Evolutionary conservation across 1,140 invertebrate species (phyloP), one percentile per base, ranked within the genome.

Genomic region (Lamellibrachia luymesi): DNA sequence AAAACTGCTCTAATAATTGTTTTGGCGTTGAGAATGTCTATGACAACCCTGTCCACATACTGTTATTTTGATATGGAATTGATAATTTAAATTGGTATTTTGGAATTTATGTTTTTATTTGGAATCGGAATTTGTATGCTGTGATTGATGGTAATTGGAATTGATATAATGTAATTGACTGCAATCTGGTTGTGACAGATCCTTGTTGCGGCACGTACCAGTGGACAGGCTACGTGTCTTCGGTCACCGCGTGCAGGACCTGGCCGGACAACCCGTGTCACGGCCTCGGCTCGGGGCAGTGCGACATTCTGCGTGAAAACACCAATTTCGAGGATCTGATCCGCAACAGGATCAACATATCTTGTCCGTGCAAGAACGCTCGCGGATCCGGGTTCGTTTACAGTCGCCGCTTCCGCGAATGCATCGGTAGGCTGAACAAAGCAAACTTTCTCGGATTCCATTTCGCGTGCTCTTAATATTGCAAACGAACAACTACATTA

Each of bases 311-410:
- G 10, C 64, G 2, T 10, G 92, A 90, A n/a, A 95, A 94, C 92
- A 38, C 90, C 5, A 93, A 94, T 92, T 95, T 95, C 91, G 64
- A 94, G 22, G 93, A 93, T 56, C 92, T 95, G 17, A 94, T 94
- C 52, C 93, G 94, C 50, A 95, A 95, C 93, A 91, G 93, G 51
- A 94, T 95, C 51, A 95, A 95, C 90, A 94, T 94, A 64, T 93
- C 93, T n/a, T 95, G 95, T 92, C 90, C 94, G 38, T 95, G 95
- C 90, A 51, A 90, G 22, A 93, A 92, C 25, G 93, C 94, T 7
- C 90, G 92, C 17, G 64, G 64, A 8, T 64, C 91, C 38, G 95
- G 95, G 2, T 95, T 95, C 91, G 56, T 92, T 13, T 95, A 94
- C 94, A 95, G 94, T 92, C 94, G 93, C 50, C 91, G 93, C 27